Base-by-base conservation (phyloP, 2,888 invertebrate genomes). In the Dynastes grantii region DNA sequence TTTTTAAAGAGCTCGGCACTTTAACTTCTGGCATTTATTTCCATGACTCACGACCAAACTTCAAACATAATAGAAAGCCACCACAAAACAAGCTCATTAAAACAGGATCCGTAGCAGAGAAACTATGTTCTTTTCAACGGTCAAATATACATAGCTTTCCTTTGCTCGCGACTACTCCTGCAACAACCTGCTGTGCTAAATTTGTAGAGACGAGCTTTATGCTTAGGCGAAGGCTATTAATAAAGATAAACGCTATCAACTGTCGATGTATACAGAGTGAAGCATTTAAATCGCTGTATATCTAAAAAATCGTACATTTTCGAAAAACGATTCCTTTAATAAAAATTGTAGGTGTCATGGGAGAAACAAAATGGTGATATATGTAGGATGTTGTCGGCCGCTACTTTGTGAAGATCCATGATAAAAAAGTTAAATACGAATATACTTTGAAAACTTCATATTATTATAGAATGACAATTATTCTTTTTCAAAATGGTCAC, bases 11-110 rank as follows among this genome's bases (percentile, higher is more conserved):
- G 27, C 61, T 27, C 29, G 29, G 6, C 5, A 9, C 61, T 3
- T 58, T 13, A 27, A 29, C 11, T 51, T n/a, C 9, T 2, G 49
- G 27, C 49, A 9, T 49, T 49, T 27, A 68, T 51, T 22, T 27
- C 5, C 8, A 11, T 16, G 49, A 68, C 11, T 49, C 29, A 49
- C 27, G 6, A 11, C 11, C 11, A 29, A 49, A 49, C 32, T 22
- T 45, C 49, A 67, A 67, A 67, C 11, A 49, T 67, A 67, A 67
- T 67, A 27, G 45, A 67, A 16, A 67, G 4, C 49, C 22, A 8
- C 68, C 16, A 27, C 51, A 45, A 68, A 68, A 68, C 49, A 49
- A 68, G 49, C 51, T 45, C 65, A 65, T 40, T 49, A 68, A 45
- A 51, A 1, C 51, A 27, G 13, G 9, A 58, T 16, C 58, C 22